These are phyloP conservation scores for Eupithecia subfuscata DNA, from an alignment of 2,888 invertebrate species.

Conservation along the genomic window DNA sequence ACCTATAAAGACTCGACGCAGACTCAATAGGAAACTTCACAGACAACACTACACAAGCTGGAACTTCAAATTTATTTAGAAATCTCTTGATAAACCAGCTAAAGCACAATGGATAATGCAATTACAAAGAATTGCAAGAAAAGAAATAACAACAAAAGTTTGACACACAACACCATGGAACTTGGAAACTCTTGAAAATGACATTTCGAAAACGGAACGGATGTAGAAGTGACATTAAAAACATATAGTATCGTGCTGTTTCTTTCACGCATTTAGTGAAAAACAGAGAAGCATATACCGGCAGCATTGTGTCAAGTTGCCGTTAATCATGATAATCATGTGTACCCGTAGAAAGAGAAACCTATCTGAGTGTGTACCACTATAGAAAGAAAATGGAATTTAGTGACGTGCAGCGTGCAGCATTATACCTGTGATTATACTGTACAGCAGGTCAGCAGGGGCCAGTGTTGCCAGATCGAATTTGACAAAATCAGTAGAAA, in stretches of 20 bases:
- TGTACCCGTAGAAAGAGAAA: too few relatives aligned
- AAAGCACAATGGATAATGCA: constrained; percentile 60
- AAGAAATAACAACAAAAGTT: constrained; percentile 80
- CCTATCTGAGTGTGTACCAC: too few relatives aligned
- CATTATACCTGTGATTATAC: too few relatives aligned
- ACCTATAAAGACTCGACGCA: constrained; percentile 55
- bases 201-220: constrained; percentile 58
- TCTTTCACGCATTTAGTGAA: neutral
- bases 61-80: constrained; percentile 66
- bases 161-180: constrained; percentile 67
- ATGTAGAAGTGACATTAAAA: constrained; percentile 28
- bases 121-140: constrained; percentile 65
- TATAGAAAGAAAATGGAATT: neutral
- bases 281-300: constrained; percentile 56
- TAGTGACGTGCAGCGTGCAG: too few relatives aligned
- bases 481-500: too few relatives aligned
- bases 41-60: constrained; percentile 44
- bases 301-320: constrained; percentile 52
- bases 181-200: constrained; percentile 51
- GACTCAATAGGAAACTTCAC: constrained; percentile 49
- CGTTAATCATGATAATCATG: too few relatives aligned
- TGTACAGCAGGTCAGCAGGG: too few relatives aligned
- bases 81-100: constrained; percentile 54
- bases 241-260: neutral
- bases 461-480: too few relatives aligned